Conservation (phyloP, 1,140 invertebrate species). For the Drosophila pectinifera region DNA sequence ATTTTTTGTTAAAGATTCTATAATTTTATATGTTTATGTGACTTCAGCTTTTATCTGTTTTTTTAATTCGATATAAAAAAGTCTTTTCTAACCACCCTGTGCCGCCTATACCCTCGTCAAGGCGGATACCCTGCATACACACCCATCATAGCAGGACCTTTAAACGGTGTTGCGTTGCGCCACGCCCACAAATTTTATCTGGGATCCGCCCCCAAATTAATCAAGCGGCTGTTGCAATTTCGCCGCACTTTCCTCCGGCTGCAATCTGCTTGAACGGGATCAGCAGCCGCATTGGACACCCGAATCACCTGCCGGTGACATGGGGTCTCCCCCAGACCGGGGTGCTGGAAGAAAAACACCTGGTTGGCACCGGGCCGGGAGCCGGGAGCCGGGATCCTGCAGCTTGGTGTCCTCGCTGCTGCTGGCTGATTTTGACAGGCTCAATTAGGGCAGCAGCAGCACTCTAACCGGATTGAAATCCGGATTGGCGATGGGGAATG, state of each 20-base stretch:
- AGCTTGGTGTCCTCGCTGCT: constrained; percentile 24
- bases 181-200: constrained; percentile 76
- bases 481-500: constrained; percentile 23
- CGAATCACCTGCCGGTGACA: constrained; percentile 56
- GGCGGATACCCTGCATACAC: constrained; percentile 7
- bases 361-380: not conserved
- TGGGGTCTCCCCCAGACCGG: constrained; percentile 15
- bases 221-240: constrained; percentile 79
- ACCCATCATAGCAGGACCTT: constrained; percentile 18
- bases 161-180: constrained; percentile 67
- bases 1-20: no score
- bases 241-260: constrained; percentile 29
- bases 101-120: not conserved
- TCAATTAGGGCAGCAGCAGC: constrained; percentile 62
- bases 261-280: constrained; percentile 54
- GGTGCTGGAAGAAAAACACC: constrained; percentile 14
- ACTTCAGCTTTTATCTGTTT: not conserved
- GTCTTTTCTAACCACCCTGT: not conserved
- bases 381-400: constrained; percentile 10
- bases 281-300: constrained; percentile 40
- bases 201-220: constrained; percentile 72
- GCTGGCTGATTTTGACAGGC: constrained; percentile 69
- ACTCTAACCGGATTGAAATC: constrained; percentile 51
- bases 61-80: not conserved
- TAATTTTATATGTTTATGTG: no score